These are phyloP conservation scores for Siphamia tubifer DNA, from an alignment of 2,113 vertebrate species.

Conservation along the genomic window DNA sequence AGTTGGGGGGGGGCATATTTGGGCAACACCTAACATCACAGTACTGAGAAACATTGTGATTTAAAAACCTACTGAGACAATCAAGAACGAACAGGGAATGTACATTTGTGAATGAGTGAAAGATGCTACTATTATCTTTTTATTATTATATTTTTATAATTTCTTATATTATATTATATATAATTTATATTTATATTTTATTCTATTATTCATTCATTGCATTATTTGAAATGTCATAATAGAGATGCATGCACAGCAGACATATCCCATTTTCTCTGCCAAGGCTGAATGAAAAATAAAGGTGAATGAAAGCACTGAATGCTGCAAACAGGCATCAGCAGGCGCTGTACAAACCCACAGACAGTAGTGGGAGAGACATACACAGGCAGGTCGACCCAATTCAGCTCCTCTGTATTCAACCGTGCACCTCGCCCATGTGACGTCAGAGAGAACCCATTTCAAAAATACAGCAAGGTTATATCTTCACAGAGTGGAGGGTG, in stretches of 20 bases:
- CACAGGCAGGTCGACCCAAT: conserved; percentile 57
- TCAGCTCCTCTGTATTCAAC: conserved; percentile 62
- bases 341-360: conserved; percentile 52
- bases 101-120: not conserved
- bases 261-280: conserved; percentile 41
- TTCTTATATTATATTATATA: too few species aligned
- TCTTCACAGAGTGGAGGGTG: conserved; percentile 34
- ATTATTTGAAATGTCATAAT: conserved; percentile 34
- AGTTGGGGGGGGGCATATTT: too few species aligned
- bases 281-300: conserved; percentile 61
- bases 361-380: conserved; percentile 42
- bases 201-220: conserved; percentile 31
- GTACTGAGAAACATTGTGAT: too few species aligned
- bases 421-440: conserved; percentile 53
- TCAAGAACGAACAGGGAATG: not conserved
- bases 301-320: conserved; percentile 53
- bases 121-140: not conserved
- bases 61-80: too few species aligned
- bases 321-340: conserved; percentile 36
- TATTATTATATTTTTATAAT: too few species aligned
- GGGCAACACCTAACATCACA: too few species aligned
- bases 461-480: conserved; percentile 55
- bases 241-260: conserved; percentile 10
- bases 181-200: too few species aligned
- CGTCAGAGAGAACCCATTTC: conserved; percentile 65